Percentiles rank a stretch among this genome's conserved stretches.
phyloP scores from a whole-genome alignment of 1,140 invertebrate genomes.

The Dendrolimus punctatus region DNA sequence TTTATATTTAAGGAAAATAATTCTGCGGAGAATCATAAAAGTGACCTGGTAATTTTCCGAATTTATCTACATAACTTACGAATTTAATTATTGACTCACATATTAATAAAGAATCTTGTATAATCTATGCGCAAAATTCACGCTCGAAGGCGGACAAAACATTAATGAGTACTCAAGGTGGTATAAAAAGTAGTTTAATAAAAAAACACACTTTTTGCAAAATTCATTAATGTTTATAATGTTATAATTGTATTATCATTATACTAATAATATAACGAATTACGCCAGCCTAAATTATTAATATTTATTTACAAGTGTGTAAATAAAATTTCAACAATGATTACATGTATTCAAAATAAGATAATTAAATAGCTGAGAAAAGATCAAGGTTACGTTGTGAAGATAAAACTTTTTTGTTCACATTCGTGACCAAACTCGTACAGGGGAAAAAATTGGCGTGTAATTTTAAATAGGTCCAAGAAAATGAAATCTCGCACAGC shows the following conservation, averaged over 20 bases:
- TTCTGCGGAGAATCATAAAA: constrained; percentile 11
- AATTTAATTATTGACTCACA: too few species aligned
- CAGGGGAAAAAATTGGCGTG: constrained; percentile 52
- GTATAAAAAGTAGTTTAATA: too few species aligned
- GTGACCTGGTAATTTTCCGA: constrained; percentile 3
- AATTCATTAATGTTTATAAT: too few species aligned
- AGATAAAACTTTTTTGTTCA: constrained; percentile 57
- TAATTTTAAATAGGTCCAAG: constrained; percentile 56
- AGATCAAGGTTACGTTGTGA: constrained; percentile 54
- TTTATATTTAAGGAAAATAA: not conserved
- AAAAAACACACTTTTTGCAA: too few species aligned
- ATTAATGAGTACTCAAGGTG: too few species aligned
- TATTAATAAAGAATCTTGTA: too few species aligned
- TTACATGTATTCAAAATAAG: constrained; percentile 22
- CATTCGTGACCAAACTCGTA: constrained; percentile 59
- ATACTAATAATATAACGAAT: not conserved
- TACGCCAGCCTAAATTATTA: constrained; percentile 2
- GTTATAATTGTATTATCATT: too few species aligned
- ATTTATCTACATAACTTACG: too few species aligned
- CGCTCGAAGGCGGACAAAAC: too few species aligned
- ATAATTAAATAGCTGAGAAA: constrained; percentile 58
- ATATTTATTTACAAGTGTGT: constrained; percentile 9
- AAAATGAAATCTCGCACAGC: constrained; percentile 26
- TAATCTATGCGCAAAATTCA: too few species aligned
- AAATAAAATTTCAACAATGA: constrained; percentile 16